Conservation (phyloP, 2,797 vertebrate species). For the Hippocampus kuda region DNA sequence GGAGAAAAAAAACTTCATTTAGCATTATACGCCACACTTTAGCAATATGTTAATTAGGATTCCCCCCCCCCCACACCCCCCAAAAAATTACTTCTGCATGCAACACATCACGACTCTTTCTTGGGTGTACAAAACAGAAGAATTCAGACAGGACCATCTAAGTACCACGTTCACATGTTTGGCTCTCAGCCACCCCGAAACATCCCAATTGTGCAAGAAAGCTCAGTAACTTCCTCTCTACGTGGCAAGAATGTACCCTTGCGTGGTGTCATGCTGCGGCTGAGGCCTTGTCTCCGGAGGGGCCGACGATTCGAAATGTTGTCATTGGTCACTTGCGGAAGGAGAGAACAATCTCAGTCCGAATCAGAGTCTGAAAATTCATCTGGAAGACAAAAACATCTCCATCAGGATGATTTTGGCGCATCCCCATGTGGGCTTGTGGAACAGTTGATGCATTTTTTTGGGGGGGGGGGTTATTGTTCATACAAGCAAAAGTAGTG, state of each 20-base stretch:
- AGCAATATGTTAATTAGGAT: neutral
- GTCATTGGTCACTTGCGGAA: neutral
- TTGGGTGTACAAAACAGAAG: neutral
- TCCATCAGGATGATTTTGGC: neutral
- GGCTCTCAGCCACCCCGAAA: neutral
- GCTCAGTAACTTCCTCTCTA: neutral
- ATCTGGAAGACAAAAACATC: slow-evolving; percentile 62
- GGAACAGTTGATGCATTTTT: no score
- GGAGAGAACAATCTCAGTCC: slow-evolving; percentile 62
- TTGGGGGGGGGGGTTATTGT: no score
- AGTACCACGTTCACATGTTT: neutral
- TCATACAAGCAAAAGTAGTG: no score
- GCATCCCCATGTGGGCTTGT: neutral
- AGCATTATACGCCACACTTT: neutral
- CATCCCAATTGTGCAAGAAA: neutral
- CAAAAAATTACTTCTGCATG: neutral
- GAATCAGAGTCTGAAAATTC: slow-evolving; percentile 80
- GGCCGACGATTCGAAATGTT: neutral
- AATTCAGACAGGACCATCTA: neutral
- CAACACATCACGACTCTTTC: neutral
- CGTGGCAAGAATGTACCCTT: neutral
- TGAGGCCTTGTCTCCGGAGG: slow-evolving; percentile 4
- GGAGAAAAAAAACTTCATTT: neutral
- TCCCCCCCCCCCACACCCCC: no score
- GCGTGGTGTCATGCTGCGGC: neutral